Conservation (phyloP, 2,888 invertebrate genomes). For the Peribatodes rhomboidaria region DNA sequence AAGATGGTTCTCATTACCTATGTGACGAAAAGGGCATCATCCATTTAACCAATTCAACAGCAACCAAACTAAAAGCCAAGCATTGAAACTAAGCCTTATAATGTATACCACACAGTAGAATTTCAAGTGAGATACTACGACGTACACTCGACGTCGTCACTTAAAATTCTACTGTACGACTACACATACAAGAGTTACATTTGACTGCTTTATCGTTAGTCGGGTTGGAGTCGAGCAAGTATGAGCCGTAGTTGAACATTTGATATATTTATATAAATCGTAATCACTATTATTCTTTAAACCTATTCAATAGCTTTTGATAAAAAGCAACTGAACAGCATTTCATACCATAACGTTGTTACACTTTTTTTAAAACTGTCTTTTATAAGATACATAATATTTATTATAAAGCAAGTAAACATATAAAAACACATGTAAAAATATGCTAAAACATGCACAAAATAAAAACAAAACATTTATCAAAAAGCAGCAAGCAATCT, state of each 20-base stretch:
- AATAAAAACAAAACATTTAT: conserved; percentile 30
- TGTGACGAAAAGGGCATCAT: background rate
- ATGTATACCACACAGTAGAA: background rate
- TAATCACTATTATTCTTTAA: background rate
- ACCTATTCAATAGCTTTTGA: background rate
- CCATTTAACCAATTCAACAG: background rate
- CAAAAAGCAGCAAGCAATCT: conserved; percentile 39
- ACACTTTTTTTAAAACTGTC: background rate
- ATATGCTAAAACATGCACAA: conserved; percentile 46
- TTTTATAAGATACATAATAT: background rate
- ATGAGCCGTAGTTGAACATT: background rate
- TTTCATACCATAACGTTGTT: background rate
- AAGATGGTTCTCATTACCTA: too few relatives aligned
- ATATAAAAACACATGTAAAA: conserved; percentile 42
- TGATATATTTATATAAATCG: background rate
- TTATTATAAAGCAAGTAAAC: conserved; percentile 38
- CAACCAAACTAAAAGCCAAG: background rate
- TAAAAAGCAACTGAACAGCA: background rate
- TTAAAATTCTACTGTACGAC: background rate
- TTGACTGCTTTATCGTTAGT: background rate
- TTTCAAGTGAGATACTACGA: background rate
- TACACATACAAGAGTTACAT: background rate
- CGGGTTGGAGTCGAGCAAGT: background rate
- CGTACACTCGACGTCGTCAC: background rate
- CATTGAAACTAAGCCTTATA: background rate